Evolutionary conservation across 2,888 invertebrate genomes (phyloP).

Genomic region (Leucophenga maculata): DNA sequence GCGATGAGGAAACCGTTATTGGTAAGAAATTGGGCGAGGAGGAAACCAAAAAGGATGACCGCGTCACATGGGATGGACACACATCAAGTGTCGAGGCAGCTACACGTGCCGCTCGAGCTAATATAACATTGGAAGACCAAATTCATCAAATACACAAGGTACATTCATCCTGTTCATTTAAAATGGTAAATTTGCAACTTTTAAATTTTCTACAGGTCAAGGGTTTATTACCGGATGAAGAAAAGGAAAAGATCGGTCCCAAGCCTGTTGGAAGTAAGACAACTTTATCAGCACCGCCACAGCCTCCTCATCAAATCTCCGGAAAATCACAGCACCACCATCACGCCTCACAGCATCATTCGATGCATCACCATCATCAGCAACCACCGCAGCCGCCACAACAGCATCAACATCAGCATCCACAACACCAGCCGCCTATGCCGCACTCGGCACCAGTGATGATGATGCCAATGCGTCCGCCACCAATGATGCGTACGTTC

Average conservation of each 20-base stretch:
- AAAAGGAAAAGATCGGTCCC: constrained; percentile 97
- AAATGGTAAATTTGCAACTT: neutral
- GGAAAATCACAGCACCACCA: constrained; percentile 53
- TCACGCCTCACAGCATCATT: constrained; percentile 25
- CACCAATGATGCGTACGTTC: constrained; percentile 72
- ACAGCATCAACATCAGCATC: constrained; percentile 43
- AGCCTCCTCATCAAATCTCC: constrained; percentile 59
- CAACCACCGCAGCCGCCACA: constrained; percentile 52
- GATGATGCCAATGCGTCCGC: constrained; percentile 72
- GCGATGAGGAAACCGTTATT: constrained; percentile 98
- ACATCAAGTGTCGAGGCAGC: constrained; percentile 97
- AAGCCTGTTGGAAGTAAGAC: constrained; percentile 77
- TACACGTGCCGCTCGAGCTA: constrained; percentile 92
- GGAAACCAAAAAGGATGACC: constrained; percentile 87
- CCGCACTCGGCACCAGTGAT: constrained; percentile 69
- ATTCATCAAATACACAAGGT: constrained; percentile 97
- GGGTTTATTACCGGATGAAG: constrained; percentile 93
- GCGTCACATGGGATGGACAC: constrained; percentile 98
- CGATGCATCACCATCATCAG: constrained; percentile 56
- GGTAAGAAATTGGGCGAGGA: constrained; percentile 98
- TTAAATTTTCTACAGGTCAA: constrained; percentile 74
- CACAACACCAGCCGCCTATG: constrained; percentile 52
- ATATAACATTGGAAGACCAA: constrained; percentile 96
- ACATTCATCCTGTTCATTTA: constrained; percentile 47
- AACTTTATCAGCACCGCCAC: constrained; percentile 68